Evolutionary conservation across 2,113 vertebrate genomes (phyloP).

Genomic region (Lucifuga dentata): DNA sequence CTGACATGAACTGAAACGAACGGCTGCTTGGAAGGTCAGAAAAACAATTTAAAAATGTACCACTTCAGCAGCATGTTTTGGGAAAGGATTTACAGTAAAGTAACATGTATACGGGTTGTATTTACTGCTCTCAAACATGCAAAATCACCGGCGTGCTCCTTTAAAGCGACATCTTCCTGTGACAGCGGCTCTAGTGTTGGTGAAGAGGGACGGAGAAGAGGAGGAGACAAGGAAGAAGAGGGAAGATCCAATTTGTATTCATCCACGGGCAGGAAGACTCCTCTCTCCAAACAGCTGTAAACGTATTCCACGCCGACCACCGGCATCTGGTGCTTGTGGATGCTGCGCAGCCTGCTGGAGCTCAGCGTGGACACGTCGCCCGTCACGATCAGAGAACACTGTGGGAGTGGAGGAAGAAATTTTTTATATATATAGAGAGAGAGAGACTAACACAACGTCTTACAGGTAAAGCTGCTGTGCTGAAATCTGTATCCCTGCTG

Average conservation of each 20-base stretch:
- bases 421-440: too few species aligned
- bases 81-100: too few species aligned
- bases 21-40: too few species aligned
- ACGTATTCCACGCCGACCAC: constrained; percentile 83
- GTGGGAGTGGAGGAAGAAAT: constrained; percentile 32
- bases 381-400: constrained; percentile 87
- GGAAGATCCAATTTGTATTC: constrained; percentile 55
- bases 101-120: too few species aligned
- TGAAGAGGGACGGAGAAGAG: not conserved
- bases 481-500: too few species aligned
- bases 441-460: too few species aligned
- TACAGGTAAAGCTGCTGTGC: not conserved
- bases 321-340: constrained; percentile 78
- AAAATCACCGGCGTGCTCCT: too few species aligned
- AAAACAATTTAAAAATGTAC: too few species aligned
- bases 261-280: constrained; percentile 73
- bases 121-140: too few species aligned
- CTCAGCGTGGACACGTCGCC: constrained; percentile 78
- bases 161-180: constrained; percentile 41
- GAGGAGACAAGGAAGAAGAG: not conserved
- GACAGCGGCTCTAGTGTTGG: not conserved
- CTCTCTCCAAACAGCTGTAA: constrained; percentile 80
- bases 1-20: too few species aligned
- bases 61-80: too few species aligned
- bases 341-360: constrained; percentile 72